Evolutionary conservation across 1,140 invertebrate species (phyloP).

Genomic region (Gonioctena quinquepunctata): DNA sequence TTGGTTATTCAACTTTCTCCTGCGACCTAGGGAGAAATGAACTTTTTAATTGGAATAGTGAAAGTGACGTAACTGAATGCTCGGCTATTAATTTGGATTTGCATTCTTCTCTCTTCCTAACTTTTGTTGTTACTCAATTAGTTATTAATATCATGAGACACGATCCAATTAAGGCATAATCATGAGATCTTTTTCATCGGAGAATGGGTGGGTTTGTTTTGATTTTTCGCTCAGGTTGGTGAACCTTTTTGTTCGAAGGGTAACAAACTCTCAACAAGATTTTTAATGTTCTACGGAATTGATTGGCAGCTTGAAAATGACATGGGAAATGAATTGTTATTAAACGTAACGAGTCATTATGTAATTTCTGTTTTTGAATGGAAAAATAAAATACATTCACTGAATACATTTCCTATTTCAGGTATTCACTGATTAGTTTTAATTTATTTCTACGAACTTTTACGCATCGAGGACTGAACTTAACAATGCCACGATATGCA

Average conservation of each 20-base stretch:
- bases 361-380: no score
- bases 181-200: background rate
- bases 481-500: no score
- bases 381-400: no score
- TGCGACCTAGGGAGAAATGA: background rate
- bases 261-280: background rate
- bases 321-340: no score
- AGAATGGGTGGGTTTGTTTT: background rate
- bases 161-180: background rate
- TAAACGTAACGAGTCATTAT: no score
- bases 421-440: no score
- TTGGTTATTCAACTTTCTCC: background rate
- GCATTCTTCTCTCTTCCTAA: background rate
- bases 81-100: background rate
- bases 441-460: no score
- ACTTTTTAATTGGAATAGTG: slow-evolving; percentile 11
- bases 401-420: no score
- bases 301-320: no score
- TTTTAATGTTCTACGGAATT: no score
- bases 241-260: background rate
- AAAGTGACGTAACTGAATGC: slow-evolving; percentile 15
- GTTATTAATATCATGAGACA: background rate
- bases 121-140: background rate
- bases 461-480: no score
- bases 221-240: background rate